A percentile compares a stretch with the other conserved stretches of the same genome.
These are phyloP conservation scores for Electrona antarctica DNA, from an alignment of 2,113 vertebrate species.

Conservation along the genomic window DNA sequence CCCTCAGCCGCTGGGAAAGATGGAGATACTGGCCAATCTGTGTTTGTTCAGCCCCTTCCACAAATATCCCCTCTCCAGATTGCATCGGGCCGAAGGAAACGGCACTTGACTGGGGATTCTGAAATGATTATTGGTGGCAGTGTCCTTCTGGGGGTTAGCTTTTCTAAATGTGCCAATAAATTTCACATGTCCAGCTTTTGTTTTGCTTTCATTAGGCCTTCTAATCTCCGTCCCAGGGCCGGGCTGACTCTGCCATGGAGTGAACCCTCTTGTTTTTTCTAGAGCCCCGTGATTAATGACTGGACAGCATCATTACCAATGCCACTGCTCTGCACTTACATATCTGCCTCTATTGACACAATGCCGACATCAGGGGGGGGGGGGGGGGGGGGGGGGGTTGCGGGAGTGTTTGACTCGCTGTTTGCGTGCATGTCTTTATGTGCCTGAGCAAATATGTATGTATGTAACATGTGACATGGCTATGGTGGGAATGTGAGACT, in stretches of 20 bases:
- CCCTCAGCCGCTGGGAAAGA: constrained; percentile 80
- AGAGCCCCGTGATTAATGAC: constrained; percentile 77
- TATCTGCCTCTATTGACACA: constrained; percentile 71
- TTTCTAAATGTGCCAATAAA: constrained; percentile 84
- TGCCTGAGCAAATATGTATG: no score
- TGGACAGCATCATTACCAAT: constrained; percentile 74
- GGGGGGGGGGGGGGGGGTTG: background rate
- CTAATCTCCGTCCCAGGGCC: constrained; percentile 79
- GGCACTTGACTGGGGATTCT: constrained; percentile 74
- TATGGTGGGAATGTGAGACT: background rate
- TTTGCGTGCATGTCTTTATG: background rate
- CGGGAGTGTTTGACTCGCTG: background rate
- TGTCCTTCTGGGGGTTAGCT: constrained; percentile 74
- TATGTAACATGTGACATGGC: no score
- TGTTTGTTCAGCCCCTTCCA: constrained; percentile 86
- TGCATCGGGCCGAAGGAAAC: constrained; percentile 76
- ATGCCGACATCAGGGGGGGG: constrained; percentile 39
- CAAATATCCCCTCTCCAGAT: constrained; percentile 83
- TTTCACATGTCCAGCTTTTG: constrained; percentile 84
- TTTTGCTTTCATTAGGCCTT: constrained; percentile 84
- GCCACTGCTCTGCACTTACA: constrained; percentile 63
- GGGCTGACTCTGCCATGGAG: constrained; percentile 68
- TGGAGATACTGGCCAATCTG: constrained; percentile 83
- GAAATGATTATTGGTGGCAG: constrained; percentile 80
- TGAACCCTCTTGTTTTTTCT: constrained; percentile 79